Conservation (phyloP, 1,140 invertebrate species). For the Monomorium pharaonis region DNA sequence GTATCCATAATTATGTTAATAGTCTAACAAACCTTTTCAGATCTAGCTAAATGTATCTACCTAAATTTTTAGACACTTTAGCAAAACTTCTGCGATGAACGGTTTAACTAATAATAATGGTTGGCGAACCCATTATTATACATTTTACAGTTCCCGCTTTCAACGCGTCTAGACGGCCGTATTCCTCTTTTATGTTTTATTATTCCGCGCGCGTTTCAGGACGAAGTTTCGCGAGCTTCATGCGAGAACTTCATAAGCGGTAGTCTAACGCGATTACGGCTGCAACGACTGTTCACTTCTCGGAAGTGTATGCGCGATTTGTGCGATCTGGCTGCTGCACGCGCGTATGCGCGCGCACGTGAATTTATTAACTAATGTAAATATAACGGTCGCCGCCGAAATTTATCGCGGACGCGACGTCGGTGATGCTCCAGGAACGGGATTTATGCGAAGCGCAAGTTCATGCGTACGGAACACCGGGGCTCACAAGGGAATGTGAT, state of each 20-base stretch:
- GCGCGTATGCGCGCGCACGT: neutral
- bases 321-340: neutral
- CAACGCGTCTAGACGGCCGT: neutral
- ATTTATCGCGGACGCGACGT: neutral
- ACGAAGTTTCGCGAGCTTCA: slow-evolving; percentile 17
- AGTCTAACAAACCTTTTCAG: no score
- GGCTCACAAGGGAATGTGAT: neutral
- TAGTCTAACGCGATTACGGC: slow-evolving; percentile 9
- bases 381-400: slow-evolving; percentile 5
- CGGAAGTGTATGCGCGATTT: neutral
- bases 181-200: neutral
- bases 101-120: neutral
- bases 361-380: slow-evolving; percentile 41
- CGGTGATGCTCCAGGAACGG: neutral
- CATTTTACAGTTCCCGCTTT: neutral
- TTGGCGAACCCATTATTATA: neutral
- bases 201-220: neutral
- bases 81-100: no score
- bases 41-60: no score
- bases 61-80: no score
- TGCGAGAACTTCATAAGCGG: slow-evolving; percentile 11
- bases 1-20: no score
- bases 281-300: neutral
- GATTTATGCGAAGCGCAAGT: neutral
- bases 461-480: neutral